Base-by-base conservation (phyloP, 30 jellyfish, hydroid and myxozoan species). In the Nemopilema nomurai region DNA sequence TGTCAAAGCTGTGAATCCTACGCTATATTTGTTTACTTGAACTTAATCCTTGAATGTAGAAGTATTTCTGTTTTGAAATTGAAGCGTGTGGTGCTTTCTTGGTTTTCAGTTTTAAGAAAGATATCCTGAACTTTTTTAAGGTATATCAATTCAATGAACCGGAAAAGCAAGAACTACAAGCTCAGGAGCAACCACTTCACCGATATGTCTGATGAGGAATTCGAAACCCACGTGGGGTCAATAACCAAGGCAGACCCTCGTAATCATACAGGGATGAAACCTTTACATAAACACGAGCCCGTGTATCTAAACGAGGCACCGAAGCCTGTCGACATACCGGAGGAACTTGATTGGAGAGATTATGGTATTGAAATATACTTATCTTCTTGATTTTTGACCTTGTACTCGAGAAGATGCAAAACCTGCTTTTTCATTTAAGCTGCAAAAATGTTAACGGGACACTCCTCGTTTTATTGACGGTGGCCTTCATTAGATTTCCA, bases 271-370 rank as follows among this genome's bases (percentile, higher is more conserved):
- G 99, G 99, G 28, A 64, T 94, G 74, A 75, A 63, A 31, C 86
- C 80, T 18, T 28, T 94, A 16, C 89, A 77, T n/a, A 82, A 86
- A 28, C 97, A 89, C 32, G 77, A 89, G 19, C 89, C 82, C 4
- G 80, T 67, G 49, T 81, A 89, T 70, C 33, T 80, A 13, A 88
- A 81, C 1, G 76, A 86, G 1, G 96, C 98, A 0, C 98, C 98
- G 0, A 53, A 50, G 6, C 91, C 91, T 16, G 81, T 62, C 53
- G 97, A 94, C n/a, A 76, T 94, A 18, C 99, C 99, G 51, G 96
- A 89, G 8, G 88, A 80, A 67, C 85, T 94, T 18, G 99, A 94
- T 72, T 94, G 99, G 99, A 71, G 99, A 68, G 97, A 94, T 53
- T 94, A 52, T 76, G 99, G 99, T 94, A 29, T 68, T 85, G 8